Evolutionary conservation across 2,113 vertebrate genomes (phyloP), one percentile per base, ranked within the genome.

Genomic region (Embiotoca jacksoni): DNA sequence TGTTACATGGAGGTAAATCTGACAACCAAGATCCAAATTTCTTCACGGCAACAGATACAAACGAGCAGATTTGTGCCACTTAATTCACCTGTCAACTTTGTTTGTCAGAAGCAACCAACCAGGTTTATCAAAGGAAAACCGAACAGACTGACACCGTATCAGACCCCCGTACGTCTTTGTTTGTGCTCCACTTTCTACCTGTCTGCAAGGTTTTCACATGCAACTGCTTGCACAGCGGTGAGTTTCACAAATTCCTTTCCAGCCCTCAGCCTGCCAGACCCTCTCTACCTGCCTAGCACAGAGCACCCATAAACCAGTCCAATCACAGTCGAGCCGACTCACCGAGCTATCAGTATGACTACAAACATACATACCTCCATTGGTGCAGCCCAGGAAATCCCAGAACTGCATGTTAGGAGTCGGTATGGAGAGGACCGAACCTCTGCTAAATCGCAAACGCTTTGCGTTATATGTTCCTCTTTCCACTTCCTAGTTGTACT

Each of bases 321-420:
- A 44, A 81, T 72, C 53, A 7, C 52, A 58, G 2, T 5, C 11
- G 1, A 73, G 75, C 37, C 32, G 56, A 53, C 10, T 72, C 57
- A 65, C 64, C 0, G 10, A 89, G 47, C 23, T 72, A 66, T 76
- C 31, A 59, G 61, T 37, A 47, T 54, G 56, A 60, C 67, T 33
- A 32, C 37, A 82, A 6, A n/a, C 61, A 31, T 74, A 77, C 88
- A 33, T 94, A 94, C 93, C 93, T 92, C 84, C 80, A 68, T 75
- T 87, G 78, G 90, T 87, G 86, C 93, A 94, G 83, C 91, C 87
- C 31, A 94, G 78, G 79, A 93, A 82, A 80, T 92, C 89, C 90
- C 89, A 93, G 80, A 94, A 94, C 78, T 93, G 93, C 93, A 94
- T 94, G 66, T 64, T 86, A 55, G 76, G 72, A 77, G 75, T 59